A percentile compares a stretch with the other conserved stretches of the same genome.
Conservation (phyloP, 2,888 invertebrate species). For the Corythucha ciliata region DNA sequence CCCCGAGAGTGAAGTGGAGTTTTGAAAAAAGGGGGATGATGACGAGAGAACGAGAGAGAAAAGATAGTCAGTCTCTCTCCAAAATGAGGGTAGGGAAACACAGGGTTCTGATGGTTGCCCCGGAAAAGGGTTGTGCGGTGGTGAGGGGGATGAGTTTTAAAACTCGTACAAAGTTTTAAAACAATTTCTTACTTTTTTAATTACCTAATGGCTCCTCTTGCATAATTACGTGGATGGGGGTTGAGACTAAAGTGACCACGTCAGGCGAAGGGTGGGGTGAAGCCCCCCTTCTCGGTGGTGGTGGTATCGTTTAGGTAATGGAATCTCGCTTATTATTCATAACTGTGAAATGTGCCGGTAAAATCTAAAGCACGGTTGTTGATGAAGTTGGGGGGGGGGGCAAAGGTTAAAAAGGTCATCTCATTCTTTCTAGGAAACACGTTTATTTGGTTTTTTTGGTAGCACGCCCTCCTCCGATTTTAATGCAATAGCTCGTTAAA, state of each 20-base stretch:
- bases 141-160: constrained; percentile 20
- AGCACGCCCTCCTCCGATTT: no score
- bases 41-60: not conserved
- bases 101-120: not conserved
- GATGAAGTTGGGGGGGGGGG: no score
- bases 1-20: not conserved
- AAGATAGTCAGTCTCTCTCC: no score
- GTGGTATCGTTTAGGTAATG: constrained; percentile 23
- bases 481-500: no score
- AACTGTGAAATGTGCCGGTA: constrained; percentile 19
- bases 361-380: no score
- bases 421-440: no score
- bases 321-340: constrained; percentile 24
- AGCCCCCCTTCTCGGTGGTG: not conserved
- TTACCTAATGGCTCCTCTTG: constrained; percentile 25
- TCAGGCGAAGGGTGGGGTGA: constrained; percentile 1
- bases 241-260: constrained; percentile 20
- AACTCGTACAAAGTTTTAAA: constrained; percentile 20
- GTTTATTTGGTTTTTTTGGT: no score
- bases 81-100: constrained; percentile 1
- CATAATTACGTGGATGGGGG: constrained; percentile 19
- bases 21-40: not conserved
- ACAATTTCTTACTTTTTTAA: constrained; percentile 27
- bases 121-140: constrained; percentile 8
- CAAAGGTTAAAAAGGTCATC: no score